These are phyloP conservation scores for Mesorhabditis belari DNA, from an alignment of 2,888 invertebrate genomes.

Conservation along the genomic window DNA sequence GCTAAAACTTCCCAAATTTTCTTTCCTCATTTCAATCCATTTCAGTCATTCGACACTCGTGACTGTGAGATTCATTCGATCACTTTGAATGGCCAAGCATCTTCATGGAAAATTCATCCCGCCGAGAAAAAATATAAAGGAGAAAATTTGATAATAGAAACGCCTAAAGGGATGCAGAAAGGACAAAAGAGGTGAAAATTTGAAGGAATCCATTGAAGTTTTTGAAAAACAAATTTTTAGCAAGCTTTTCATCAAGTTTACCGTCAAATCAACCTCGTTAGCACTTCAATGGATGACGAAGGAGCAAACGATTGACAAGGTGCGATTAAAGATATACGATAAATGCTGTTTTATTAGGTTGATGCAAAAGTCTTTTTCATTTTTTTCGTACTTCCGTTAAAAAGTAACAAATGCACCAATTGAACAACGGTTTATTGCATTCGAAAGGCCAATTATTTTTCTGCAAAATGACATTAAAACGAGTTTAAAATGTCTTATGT, in stretches of 20 bases:
- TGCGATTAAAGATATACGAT: background rate
- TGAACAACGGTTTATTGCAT: no score
- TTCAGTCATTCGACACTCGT: slow-evolving; percentile 1
- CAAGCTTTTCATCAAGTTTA: background rate
- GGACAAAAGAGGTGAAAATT: background rate
- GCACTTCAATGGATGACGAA: background rate
- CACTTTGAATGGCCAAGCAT: background rate
- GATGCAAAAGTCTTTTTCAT: no score
- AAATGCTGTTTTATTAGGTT: no score
- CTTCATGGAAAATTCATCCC: background rate
- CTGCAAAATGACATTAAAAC: no score
- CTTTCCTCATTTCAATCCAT: background rate
- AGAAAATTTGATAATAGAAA: background rate
- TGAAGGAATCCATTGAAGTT: no score
- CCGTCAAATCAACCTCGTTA: background rate
- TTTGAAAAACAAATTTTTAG: no score
- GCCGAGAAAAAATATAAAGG: background rate
- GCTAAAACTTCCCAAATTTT: background rate
- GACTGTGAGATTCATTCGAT: background rate
- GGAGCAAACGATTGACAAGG: background rate
- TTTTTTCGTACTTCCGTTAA: no score
- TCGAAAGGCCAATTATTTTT: no score
- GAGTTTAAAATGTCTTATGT: no score
- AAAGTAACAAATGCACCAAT: no score
- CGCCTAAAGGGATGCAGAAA: background rate